phyloP scores from a whole-genome alignment of 1,140 invertebrate genomes.

The Aphidius ervi region DNA sequence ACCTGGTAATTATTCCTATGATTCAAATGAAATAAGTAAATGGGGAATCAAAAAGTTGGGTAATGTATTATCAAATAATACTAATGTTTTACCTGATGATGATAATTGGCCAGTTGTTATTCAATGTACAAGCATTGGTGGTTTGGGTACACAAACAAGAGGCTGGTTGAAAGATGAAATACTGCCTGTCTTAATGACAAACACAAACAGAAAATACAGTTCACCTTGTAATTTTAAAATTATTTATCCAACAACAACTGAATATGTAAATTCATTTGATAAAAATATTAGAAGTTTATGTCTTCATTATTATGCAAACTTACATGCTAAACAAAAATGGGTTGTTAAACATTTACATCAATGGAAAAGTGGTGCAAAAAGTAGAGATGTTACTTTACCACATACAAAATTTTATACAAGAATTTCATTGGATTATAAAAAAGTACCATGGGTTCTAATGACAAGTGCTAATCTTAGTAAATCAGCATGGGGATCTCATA shows the following conservation, averaged over 20 bases:
- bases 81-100: conserved; percentile 52
- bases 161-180: conserved; percentile 69
- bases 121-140: conserved; percentile 92
- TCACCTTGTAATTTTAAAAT: conserved; percentile 52
- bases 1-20: conserved; percentile 70
- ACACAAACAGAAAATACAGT: conserved; percentile 41
- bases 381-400: conserved; percentile 77
- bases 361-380: conserved; percentile 71
- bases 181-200: conserved; percentile 58
- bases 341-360: conserved; percentile 56
- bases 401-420: conserved; percentile 91
- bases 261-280: conserved; percentile 81
- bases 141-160: conserved; percentile 67
- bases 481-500: conserved; percentile 81
- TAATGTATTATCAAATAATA: conserved; percentile 62
- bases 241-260: conserved; percentile 70
- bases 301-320: conserved; percentile 78
- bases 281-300: conserved; percentile 79
- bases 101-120: conserved; percentile 66
- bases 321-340: conserved; percentile 84
- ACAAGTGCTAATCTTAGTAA: conserved; percentile 94
- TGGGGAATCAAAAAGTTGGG: conserved; percentile 75
- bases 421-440: conserved; percentile 62
- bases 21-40: conserved; percentile 42
- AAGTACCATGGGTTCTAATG: conserved; percentile 76